A percentile compares a stretch with the other conserved stretches of the same genome.
These are phyloP conservation scores for Acrobeloides nanus DNA, from an alignment of 2,888 invertebrate species.

Conservation along the genomic window DNA sequence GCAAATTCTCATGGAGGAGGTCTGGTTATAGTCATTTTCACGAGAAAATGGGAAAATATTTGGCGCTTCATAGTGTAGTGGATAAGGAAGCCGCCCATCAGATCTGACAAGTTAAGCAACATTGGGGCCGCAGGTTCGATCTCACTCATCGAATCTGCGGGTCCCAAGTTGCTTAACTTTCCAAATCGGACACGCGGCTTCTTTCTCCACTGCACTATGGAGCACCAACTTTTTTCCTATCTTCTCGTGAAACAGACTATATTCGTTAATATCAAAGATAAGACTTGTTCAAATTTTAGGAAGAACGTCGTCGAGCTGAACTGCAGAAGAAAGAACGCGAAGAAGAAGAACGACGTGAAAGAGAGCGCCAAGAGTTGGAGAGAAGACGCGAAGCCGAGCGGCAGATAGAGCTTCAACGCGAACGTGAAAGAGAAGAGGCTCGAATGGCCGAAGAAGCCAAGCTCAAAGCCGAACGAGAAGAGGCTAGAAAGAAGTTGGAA, in stretches of 20 bases:
- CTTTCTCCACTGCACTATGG: too few species aligned
- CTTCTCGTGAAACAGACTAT: too few species aligned
- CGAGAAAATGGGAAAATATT: too few species aligned
- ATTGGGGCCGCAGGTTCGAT: too few species aligned
- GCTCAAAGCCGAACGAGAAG: slow-evolving; percentile 57
- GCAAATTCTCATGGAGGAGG: slow-evolving; percentile 77
- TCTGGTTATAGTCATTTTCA: slow-evolving; percentile 85
- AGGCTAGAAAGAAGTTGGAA: slow-evolving; percentile 88
- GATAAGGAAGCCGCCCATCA: too few species aligned
- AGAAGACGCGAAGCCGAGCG: slow-evolving; percentile 39
- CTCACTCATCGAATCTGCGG: too few species aligned
- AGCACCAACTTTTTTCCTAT: too few species aligned
- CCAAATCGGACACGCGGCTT: too few species aligned
- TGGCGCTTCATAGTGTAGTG: too few species aligned
- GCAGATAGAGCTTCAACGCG: slow-evolving; percentile 71
- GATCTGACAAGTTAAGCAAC: too few species aligned
- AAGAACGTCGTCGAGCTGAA: slow-evolving; percentile 61
- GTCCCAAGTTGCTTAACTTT: too few species aligned
- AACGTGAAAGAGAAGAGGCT: slow-evolving; percentile 82
- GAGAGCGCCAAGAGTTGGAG: slow-evolving; percentile 61
- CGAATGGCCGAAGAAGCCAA: slow-evolving; percentile 28
- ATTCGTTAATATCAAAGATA: not conserved
- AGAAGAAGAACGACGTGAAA: slow-evolving; percentile 65
- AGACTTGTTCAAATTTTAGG: slow-evolving; percentile 16
- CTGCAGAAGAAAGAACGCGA: too few species aligned